phyloP scores from a whole-genome alignment of 2,113 vertebrate genomes.

The Meles meles region DNA sequence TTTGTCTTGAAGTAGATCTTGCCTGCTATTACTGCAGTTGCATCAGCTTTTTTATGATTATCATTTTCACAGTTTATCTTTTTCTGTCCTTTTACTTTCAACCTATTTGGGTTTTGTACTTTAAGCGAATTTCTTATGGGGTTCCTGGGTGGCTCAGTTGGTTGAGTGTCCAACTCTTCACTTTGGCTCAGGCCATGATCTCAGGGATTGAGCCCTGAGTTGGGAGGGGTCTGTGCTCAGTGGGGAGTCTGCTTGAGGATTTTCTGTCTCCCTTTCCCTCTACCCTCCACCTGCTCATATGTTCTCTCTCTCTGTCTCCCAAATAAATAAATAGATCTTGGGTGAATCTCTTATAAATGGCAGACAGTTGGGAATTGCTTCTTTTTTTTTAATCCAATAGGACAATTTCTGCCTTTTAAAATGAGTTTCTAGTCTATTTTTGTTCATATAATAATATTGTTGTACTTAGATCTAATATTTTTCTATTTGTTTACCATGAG shows the following conservation, averaged over 20 bases:
- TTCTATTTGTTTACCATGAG: neutral
- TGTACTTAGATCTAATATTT: neutral
- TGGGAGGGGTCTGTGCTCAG: neutral
- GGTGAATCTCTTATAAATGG: neutral
- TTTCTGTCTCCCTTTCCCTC: neutral
- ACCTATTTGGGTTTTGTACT: neutral
- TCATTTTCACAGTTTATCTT: neutral
- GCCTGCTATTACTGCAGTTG: neutral
- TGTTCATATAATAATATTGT: neutral
- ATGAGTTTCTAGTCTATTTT: neutral
- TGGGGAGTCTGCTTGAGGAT: neutral
- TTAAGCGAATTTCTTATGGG: neutral
- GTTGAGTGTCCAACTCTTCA: neutral
- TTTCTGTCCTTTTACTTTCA: neutral
- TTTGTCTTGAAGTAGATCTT: neutral
- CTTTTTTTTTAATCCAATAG: neutral
- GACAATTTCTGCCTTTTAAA: neutral
- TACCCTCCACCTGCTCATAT: neutral
- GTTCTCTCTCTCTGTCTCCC: neutral
- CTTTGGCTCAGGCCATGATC: neutral
- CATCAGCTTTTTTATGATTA: neutral
- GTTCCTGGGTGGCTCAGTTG: neutral
- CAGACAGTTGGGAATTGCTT: neutral
- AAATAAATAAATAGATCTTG: neutral
- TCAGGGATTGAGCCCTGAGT: neutral